Conservation (phyloP, 2,888 invertebrate species). For the Agelastica alni region DNA sequence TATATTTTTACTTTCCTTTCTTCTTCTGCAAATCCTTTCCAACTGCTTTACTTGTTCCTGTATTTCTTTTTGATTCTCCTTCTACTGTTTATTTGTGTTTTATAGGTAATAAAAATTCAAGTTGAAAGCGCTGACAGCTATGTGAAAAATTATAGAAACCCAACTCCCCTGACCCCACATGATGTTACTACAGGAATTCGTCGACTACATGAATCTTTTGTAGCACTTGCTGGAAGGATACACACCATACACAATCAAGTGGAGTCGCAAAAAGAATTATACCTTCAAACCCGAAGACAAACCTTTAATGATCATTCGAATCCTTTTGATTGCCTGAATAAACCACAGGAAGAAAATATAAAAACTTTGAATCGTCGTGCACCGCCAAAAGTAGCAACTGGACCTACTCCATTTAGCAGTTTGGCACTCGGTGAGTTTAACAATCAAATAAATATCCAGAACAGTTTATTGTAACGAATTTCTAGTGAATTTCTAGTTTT, state of each 20-base stretch:
- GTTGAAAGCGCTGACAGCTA: constrained; percentile 75
- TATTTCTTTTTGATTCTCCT: too few relatives aligned
- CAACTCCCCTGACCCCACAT: constrained; percentile 69
- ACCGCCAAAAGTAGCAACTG: constrained; percentile 60
- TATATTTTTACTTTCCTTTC: neutral
- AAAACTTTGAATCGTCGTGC: constrained; percentile 47
- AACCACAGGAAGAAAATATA: constrained; percentile 33
- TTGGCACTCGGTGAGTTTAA: constrained; percentile 44
- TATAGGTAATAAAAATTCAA: constrained; percentile 67
- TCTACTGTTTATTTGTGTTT: too few relatives aligned
- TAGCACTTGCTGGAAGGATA: constrained; percentile 84
- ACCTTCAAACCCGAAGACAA: constrained; percentile 78
- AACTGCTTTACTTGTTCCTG: too few relatives aligned
- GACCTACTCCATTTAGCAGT: constrained; percentile 66
- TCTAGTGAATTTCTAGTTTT: too few relatives aligned
- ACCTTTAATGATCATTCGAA: constrained; percentile 77
- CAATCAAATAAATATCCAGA: too few relatives aligned
- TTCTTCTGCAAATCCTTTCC: too few relatives aligned
- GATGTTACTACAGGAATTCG: constrained; percentile 79
- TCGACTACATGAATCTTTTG: constrained; percentile 83
- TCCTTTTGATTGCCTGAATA: constrained; percentile 66
- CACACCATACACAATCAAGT: constrained; percentile 80
- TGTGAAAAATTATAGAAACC: constrained; percentile 68
- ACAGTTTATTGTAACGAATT: too few relatives aligned
- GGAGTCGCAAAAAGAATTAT: constrained; percentile 82